Evolutionary conservation across 2,797 vertebrate genomes (phyloP).

Genomic region (Pipistrellus kuhlii): DNA sequence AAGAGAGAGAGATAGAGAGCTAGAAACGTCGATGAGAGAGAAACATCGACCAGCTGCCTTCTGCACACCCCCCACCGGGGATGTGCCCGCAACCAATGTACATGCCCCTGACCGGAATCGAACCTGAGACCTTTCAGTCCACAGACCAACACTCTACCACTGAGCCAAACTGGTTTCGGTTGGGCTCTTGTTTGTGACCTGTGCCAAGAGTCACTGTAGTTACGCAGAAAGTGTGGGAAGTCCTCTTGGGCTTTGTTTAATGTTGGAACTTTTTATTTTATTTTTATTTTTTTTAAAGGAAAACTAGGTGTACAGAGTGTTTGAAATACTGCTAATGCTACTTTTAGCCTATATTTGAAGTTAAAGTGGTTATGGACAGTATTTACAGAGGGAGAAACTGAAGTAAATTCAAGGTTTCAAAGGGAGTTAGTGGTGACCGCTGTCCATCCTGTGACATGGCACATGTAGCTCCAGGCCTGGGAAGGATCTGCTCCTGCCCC

Average conservation of each 20-base stretch:
- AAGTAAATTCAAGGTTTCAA: constrained; percentile 1
- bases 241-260: background rate
- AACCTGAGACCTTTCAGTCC: too few species aligned
- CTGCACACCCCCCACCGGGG: too few species aligned
- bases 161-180: too few species aligned
- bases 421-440: background rate
- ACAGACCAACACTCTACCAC: too few species aligned
- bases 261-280: background rate
- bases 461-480: background rate
- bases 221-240: background rate
- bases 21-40: too few species aligned
- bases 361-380: background rate
- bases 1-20: too few species aligned
- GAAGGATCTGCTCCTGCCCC: background rate
- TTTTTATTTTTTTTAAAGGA: constrained; percentile 26
- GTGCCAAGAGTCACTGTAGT: background rate
- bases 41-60: too few species aligned
- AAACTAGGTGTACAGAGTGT: background rate
- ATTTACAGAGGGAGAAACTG: constrained; percentile 2
- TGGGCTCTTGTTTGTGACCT: background rate
- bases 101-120: too few species aligned
- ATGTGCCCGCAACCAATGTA: too few species aligned
- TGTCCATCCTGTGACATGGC: background rate
- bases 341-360: background rate
- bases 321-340: background rate